Base-by-base conservation (phyloP, 2,797 vertebrate genomes). In the Morus bassanus region DNA sequence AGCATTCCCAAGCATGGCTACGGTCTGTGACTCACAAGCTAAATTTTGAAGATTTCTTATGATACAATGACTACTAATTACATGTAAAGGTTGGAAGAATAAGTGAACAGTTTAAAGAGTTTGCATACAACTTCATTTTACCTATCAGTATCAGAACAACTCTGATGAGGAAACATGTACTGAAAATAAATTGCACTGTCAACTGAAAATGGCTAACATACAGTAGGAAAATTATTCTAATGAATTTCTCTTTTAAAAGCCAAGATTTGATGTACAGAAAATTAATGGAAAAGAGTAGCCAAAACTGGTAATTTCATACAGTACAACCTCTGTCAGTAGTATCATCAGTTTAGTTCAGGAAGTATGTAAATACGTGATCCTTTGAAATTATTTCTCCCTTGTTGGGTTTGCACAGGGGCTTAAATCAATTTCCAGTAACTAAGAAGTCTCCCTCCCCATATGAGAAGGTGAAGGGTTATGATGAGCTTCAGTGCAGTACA, bases 11-110 rank as follows among this genome's bases (percentile, higher is more conserved):
- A 79, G 80, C 93, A 93, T n/a, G 22, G 50, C 54, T 82, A 46
- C 0, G 7, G 83, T 94, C 60, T 63, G 31, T 57, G 82, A 85
- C 31, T 91, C 97, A 97, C 46, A 72, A 91, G 76, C 77, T 84
- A 91, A 53, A 27, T 94, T 96, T 75, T 57, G 84, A 93, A 88
- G 74, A 48, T 76, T 95, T 85, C 80, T 95, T 92, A 85, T 41
- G 69, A 77, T 85, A 81, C 78, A 67, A 45, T 94, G 91, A 94
- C 80, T 95, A 80, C 81, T 97, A 97, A 97, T 96, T 97, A 97
- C 50, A 89, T 35, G 48, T 60, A 95, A 91, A 97, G 35, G 24
- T 91, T 96, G 87, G 60, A 95, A 91, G 91, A 96, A 76, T 67
- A 91, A 97, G 83, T n/a, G 79, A 73, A 65, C 27, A 81, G 51